Conservation (phyloP, 30 jellyfish, hydroid and myxozoan species). For the Aurelia coerulea region DNA sequence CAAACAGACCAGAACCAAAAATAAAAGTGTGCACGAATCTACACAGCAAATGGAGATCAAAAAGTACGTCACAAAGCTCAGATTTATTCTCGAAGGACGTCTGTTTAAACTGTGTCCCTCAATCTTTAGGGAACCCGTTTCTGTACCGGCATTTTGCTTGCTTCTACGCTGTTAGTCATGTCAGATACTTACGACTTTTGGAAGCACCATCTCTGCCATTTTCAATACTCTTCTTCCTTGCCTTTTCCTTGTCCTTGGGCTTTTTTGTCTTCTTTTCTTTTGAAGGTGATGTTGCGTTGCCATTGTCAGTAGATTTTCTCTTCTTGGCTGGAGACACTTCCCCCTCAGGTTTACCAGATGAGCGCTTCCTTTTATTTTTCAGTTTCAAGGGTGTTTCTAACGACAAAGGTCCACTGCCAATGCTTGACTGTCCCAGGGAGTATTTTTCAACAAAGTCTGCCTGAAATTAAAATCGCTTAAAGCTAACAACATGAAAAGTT, state of each 20-base stretch:
- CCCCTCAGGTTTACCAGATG: conserved; percentile 23
- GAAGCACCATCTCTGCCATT: background rate
- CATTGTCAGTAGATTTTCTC: conserved; percentile 35
- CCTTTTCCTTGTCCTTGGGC: conserved; percentile 2
- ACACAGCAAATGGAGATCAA: no score
- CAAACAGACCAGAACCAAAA: no score
- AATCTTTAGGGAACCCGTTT: no score
- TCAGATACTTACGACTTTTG: no score
- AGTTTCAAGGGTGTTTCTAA: conserved; percentile 43
- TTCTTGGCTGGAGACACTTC: conserved; percentile 62
- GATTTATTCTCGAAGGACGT: no score
- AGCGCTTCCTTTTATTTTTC: conserved; percentile 65
- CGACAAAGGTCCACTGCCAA: conserved; percentile 59
- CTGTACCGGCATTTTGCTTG: no score
- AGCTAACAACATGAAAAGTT: no score
- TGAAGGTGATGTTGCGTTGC: background rate
- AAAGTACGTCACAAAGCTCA: no score
- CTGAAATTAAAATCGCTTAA: conserved; percentile 10
- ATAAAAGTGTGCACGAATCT: no score
- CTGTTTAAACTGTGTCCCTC: no score
- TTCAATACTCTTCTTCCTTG: conserved; percentile 6
- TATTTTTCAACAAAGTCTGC: conserved; percentile 48
- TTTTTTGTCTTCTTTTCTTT: conserved; percentile 28
- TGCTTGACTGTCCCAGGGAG: conserved; percentile 70
- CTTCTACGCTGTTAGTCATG: no score